Evolutionary conservation across 2,888 invertebrate species (phyloP).

Genomic region (Sympetrum striolatum): DNA sequence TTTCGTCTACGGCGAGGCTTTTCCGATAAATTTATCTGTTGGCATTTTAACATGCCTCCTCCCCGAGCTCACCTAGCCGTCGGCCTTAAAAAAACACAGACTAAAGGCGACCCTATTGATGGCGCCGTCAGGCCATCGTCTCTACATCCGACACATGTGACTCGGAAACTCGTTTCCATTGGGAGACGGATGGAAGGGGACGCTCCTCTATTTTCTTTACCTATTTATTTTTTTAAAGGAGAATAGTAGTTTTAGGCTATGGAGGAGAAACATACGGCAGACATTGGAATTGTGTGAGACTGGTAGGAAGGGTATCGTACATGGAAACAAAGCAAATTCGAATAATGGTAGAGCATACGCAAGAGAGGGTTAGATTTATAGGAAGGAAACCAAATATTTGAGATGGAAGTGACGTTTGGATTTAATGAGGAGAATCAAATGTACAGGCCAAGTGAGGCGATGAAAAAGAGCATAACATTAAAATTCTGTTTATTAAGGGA

Average conservation of each 20-base stretch:
- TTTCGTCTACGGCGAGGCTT: neutral
- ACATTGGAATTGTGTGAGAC: neutral
- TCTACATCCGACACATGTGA: neutral
- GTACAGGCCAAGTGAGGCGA: neutral
- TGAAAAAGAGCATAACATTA: too few species aligned
- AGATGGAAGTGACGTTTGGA: neutral
- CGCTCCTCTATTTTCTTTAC: neutral
- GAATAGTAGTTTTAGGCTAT: neutral
- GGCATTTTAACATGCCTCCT: too few species aligned
- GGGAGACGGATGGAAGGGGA: neutral
- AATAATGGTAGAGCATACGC: neutral
- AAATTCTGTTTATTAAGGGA: too few species aligned
- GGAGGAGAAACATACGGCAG: neutral
- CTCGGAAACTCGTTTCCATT: neutral
- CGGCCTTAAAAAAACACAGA: neutral
- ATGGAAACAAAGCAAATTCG: neutral
- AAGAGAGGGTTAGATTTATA: neutral
- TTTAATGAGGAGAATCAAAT: neutral
- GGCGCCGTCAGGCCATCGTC: neutral
- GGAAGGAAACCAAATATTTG: neutral
- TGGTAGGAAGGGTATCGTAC: neutral
- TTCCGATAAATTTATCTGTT: neutral
- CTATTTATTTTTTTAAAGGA: neutral
- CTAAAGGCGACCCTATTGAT: neutral
- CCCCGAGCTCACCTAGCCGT: neutral